Conservation (phyloP, 2,888 invertebrate genomes). For the Nephrocerus scutellatus region DNA sequence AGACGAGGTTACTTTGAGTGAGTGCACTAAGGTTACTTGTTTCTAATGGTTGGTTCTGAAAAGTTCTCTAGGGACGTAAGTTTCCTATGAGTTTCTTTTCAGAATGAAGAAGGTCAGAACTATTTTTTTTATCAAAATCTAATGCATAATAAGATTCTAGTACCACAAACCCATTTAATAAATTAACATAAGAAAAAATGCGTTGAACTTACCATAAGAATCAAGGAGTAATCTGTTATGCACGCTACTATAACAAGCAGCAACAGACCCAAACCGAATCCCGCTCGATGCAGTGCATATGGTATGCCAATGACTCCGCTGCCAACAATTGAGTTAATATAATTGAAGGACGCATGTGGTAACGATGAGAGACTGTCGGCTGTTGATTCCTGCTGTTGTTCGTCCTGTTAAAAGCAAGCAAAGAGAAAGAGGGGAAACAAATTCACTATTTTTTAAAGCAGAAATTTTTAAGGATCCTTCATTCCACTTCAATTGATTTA, state of each 20-base stretch:
- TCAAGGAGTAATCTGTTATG: conserved; percentile 74
- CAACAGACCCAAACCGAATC: conserved; percentile 68
- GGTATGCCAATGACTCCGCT: conserved; percentile 81
- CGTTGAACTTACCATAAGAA: conserved; percentile 68
- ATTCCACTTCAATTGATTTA: too few relatives aligned
- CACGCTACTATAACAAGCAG: conserved; percentile 64
- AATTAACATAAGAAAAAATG: too few relatives aligned
- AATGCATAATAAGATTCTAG: too few relatives aligned
- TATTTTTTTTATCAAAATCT: too few relatives aligned
- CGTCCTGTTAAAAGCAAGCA: conserved; percentile 26
- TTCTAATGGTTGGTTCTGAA: too few relatives aligned
- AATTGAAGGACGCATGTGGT: conserved; percentile 75
- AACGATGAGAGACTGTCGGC: conserved; percentile 58
- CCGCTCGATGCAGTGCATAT: conserved; percentile 73
- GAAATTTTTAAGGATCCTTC: too few relatives aligned
- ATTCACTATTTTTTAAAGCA: background rate
- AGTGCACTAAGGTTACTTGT: too few relatives aligned
- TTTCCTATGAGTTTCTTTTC: too few relatives aligned
- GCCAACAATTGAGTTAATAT: conserved; percentile 81
- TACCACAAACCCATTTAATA: too few relatives aligned
- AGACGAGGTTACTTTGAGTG: too few relatives aligned
- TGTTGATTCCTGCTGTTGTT: conserved; percentile 31
- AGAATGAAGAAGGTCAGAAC: too few relatives aligned
- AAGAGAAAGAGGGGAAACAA: conserved; percentile 10
- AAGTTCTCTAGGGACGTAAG: too few relatives aligned